These are phyloP conservation scores for Leptopilina boulardi DNA, from an alignment of 1,140 invertebrate genomes.

Conservation along the genomic window DNA sequence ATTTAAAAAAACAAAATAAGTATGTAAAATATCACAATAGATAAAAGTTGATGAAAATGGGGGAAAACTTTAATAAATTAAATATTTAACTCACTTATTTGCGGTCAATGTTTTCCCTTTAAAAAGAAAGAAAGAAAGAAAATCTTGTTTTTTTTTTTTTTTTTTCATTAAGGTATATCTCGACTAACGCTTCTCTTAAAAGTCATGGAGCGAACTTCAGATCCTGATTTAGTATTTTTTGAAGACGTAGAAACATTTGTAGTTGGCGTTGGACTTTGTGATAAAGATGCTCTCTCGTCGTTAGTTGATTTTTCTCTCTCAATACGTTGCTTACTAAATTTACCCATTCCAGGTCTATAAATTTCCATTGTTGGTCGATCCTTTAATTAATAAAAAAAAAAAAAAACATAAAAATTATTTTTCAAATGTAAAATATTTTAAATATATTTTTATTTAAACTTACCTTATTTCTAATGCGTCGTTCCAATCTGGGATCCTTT, in stretches of 20 bases:
- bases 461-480: constrained; percentile 83
- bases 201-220: constrained; percentile 73
- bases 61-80: too few species aligned
- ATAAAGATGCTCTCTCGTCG: constrained; percentile 69
- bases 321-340: constrained; percentile 81
- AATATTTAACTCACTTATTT: not conserved
- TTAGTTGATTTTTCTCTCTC: constrained; percentile 78
- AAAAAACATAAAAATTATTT: not conserved
- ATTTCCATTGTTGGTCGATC: constrained; percentile 84
- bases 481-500: constrained; percentile 78
- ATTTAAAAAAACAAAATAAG: too few species aligned
- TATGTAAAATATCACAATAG: too few species aligned
- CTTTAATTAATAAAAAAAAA: constrained; percentile 68
- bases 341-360: constrained; percentile 85
- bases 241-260: constrained; percentile 46
- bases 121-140: not conserved
- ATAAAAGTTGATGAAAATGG: too few species aligned
- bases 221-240: constrained; percentile 60
- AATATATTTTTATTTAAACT: constrained; percentile 29
- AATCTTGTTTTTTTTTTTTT: too few species aligned
- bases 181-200: constrained; percentile 74
- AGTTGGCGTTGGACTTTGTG: constrained; percentile 70
- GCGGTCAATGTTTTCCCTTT: not conserved
- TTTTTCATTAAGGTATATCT: constrained; percentile 52
- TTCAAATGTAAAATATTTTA: not conserved